Percentiles rank a stretch among this genome's conserved stretches.
These are phyloP conservation scores for Drosophila limbata DNA, from an alignment of 2,888 invertebrate species.

Conservation along the genomic window DNA sequence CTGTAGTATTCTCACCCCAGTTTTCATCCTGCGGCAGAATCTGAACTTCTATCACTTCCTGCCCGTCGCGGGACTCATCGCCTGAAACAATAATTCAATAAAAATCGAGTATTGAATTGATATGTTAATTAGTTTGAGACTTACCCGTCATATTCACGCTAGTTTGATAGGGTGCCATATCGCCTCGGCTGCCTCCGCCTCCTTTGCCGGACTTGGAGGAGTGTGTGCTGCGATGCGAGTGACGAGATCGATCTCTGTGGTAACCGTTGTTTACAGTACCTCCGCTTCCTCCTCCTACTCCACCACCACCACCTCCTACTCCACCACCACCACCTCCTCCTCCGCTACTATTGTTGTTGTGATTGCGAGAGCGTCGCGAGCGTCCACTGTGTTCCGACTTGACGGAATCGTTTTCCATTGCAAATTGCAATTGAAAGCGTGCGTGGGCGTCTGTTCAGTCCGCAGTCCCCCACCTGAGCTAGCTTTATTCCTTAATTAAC, in stretches of 20 bases:
- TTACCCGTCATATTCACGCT: constrained; percentile 91
- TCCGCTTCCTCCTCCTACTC: constrained; percentile 84
- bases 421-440: constrained; percentile 38
- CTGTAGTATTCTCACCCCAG: constrained; percentile 99
- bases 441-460: constrained; percentile 49
- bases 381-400: constrained; percentile 96
- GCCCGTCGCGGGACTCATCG: constrained; percentile 92
- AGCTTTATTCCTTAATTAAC: constrained; percentile 57
- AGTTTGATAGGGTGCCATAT: constrained; percentile 95
- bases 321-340: constrained; percentile 66
- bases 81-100: constrained; percentile 40
- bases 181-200: constrained; percentile 84
- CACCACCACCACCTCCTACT: constrained; percentile 60
- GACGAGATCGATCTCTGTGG: constrained; percentile 87
- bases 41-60: constrained; percentile 98
- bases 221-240: constrained; percentile 87
- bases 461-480: constrained; percentile 19
- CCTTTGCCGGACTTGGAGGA: constrained; percentile 88
- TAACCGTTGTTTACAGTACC: constrained; percentile 86
- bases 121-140: neutral
- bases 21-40: constrained; percentile 98
- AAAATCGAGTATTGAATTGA: neutral
- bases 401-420: constrained; percentile 97
- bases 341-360: constrained; percentile 83
- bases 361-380: constrained; percentile 89